Evolutionary conservation across 2,797 vertebrate genomes (phyloP), one percentile per base, ranked within the genome.

Genomic region (Rhyacichthys aspro): DNA sequence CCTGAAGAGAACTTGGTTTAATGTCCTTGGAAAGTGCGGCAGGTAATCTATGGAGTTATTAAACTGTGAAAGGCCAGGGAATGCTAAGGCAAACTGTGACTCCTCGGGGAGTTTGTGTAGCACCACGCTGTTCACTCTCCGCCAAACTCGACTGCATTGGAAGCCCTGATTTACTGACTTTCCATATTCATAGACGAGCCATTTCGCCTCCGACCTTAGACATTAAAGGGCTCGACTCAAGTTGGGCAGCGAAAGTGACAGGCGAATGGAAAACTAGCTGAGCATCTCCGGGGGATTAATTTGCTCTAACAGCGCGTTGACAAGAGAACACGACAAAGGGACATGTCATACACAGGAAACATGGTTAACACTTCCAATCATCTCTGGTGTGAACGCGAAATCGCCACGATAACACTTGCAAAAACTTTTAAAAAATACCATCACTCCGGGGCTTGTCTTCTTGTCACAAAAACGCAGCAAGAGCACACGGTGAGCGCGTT

Each of bases 21-120:
- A 92, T 90, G 88, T 86, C 89, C 87, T 91, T 91, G 87, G 87
- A 84, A 90, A 90, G 77, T 82, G 72, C 75, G 64, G 83, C 86
- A 89, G 88, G 83, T 92, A 91, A 91, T 91, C 90, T 87, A 91
- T 90, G 77, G 84, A 82, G 88, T 90, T 92, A 91, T 92, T 91
- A 89, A 92, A 90, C 84, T 88, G 86, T 79, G 78, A 90, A 85
- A 83, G 82, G 77, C 81, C 74, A 23, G 52, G 72, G 67, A 87
- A 84, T 73, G 72, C 78, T 55, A 66, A 79, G 63, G 82, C 70
- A 85, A 88, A 90, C 63, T 82, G 80, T 74, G 55, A 84, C 81
- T 83, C 82, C 72, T 62, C 12, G 6, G 68, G 79, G 81, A 89
- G 81, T 85, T 82, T 61, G 67, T 76, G 66, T 76, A 79, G 63